phyloP scores from a whole-genome alignment of 2,113 vertebrate species.

The Columba livia region DNA sequence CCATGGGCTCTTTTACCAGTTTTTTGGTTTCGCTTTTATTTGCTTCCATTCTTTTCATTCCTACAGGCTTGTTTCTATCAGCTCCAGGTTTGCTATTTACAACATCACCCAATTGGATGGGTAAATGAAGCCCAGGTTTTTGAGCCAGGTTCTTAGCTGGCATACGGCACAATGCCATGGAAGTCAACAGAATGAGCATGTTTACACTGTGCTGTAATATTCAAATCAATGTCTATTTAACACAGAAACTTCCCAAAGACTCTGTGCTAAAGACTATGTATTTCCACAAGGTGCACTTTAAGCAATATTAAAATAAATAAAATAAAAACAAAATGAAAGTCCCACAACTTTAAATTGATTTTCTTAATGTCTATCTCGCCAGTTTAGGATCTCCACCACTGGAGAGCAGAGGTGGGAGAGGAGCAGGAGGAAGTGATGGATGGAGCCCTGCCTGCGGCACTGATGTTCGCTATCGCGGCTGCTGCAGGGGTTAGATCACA shows the following conservation, averaged over 20 bases:
- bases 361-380: not conserved
- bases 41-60: not conserved
- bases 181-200: not conserved
- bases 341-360: not conserved
- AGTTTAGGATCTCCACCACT: not conserved
- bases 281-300: not conserved
- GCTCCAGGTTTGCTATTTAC: not conserved
- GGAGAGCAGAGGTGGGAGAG: not conserved
- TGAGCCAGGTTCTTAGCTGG: not conserved
- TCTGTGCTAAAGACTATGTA: not conserved
- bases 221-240: not conserved
- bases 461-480: slow-evolving; percentile 54
- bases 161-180: not conserved
- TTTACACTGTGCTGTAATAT: not conserved
- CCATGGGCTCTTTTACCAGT: fast-evolving
- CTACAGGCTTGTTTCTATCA: not conserved
- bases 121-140: not conserved
- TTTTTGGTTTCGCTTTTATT: not conserved
- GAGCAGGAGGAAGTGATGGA: slow-evolving; percentile 40
- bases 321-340: not conserved
- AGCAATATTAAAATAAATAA: not conserved
- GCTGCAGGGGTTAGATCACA: slow-evolving; percentile 73
- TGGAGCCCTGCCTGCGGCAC: slow-evolving; percentile 44
- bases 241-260: not conserved
- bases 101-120: not conserved